Conservation (phyloP, 2,888 invertebrate species). For the Ectemnius lituratus region DNA sequence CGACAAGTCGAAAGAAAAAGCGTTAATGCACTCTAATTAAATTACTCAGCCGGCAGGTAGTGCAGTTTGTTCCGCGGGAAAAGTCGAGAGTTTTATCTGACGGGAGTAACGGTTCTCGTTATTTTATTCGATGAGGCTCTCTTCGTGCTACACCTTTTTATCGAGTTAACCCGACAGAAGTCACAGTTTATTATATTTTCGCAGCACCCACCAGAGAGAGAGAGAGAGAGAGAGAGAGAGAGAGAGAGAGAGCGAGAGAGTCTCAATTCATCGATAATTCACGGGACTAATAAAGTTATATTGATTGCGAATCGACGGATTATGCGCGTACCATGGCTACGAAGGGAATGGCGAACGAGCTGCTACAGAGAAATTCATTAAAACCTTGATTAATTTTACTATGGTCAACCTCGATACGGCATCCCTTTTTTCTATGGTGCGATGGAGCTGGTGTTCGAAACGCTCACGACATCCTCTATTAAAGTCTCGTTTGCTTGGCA, state of each 20-base stretch:
- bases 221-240: no score
- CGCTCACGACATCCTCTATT: constrained; percentile 18
- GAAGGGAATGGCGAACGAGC: not conserved
- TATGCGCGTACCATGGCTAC: constrained; percentile 12
- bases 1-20: not conserved
- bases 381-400: constrained; percentile 52
- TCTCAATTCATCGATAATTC: no score
- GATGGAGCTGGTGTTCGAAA: not conserved
- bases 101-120: not conserved
- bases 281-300: not conserved
- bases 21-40: not conserved
- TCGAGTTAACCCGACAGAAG: no score
- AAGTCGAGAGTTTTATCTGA: constrained; percentile 1
- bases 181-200: no score
- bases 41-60: not conserved
- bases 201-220: no score
- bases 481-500: constrained; percentile 17
- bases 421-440: constrained; percentile 19
- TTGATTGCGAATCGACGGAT: constrained; percentile 1
- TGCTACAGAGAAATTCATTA: constrained; percentile 49
- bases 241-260: no score
- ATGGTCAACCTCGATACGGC: constrained; percentile 25
- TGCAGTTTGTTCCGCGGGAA: not conserved
- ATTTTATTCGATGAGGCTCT: no score
- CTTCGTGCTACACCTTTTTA: no score